Percentiles rank a stretch among this genome's conserved stretches.
These are phyloP conservation scores for Heterotilapia buettikoferi DNA, from an alignment of 2,113 vertebrate species.

Conservation along the genomic window DNA sequence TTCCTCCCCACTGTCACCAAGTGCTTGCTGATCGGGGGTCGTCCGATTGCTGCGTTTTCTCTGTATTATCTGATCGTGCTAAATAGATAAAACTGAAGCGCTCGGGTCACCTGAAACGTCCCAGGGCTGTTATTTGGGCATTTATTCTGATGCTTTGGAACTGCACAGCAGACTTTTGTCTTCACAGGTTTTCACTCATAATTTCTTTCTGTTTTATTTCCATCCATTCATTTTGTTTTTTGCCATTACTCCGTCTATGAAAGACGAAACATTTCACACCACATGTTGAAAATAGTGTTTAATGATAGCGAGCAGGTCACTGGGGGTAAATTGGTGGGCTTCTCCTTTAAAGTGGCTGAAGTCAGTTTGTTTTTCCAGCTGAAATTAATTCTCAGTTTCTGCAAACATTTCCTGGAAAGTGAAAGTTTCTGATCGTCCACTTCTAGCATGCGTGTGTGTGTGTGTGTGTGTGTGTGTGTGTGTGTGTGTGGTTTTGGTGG, in stretches of 20 bases:
- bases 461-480: background rate
- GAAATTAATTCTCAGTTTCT: background rate
- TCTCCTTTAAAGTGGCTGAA: background rate
- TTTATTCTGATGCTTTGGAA: background rate
- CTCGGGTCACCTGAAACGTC: background rate
- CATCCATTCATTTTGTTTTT: background rate
- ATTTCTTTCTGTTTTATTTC: background rate
- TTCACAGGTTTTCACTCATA: background rate
- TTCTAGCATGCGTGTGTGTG: background rate
- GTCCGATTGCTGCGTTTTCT: background rate
- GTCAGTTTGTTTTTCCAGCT: background rate
- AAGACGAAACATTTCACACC: background rate
- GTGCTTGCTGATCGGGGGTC: background rate
- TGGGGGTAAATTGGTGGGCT: background rate
- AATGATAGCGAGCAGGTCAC: background rate
- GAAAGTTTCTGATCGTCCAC: background rate
- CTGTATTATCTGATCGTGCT: background rate
- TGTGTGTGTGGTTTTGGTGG: slow-evolving; percentile 16
- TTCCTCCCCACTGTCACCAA: background rate
- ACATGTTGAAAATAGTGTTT: background rate
- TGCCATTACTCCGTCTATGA: background rate
- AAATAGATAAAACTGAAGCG: background rate
- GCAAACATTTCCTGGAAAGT: background rate
- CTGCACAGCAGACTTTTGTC: background rate
- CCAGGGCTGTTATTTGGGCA: background rate